These are phyloP conservation scores for Nemoura dubitans DNA, from an alignment of 2,888 invertebrate species.

Conservation along the genomic window DNA sequence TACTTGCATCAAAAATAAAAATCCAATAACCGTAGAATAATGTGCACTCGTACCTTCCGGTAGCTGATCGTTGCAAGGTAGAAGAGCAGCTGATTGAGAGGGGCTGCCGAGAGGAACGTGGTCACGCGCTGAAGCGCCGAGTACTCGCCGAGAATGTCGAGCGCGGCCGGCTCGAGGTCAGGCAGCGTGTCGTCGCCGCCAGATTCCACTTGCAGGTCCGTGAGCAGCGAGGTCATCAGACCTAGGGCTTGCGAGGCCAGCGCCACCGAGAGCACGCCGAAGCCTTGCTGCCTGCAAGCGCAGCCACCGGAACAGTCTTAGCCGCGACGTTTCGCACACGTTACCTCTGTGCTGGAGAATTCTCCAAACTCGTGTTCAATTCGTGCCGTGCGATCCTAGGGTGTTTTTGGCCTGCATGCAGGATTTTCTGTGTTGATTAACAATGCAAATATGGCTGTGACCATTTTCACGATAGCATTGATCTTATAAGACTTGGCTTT, in stretches of 20 bases:
- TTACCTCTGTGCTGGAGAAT: not conserved
- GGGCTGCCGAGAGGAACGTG: slow-evolving; percentile 74
- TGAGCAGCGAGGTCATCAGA: slow-evolving; percentile 75
- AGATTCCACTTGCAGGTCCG: slow-evolving; percentile 80
- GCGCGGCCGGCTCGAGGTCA: slow-evolving; percentile 65
- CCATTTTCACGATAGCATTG: too few species aligned
- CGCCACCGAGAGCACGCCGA: slow-evolving; percentile 89
- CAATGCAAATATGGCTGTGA: too few species aligned
- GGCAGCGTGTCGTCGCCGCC: slow-evolving; percentile 54
- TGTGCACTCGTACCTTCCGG: slow-evolving; percentile 79
- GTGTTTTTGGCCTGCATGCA: too few species aligned
- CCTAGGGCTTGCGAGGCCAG: slow-evolving; percentile 86
- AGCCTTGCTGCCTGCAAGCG: slow-evolving; percentile 77
- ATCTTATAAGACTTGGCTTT: too few species aligned
- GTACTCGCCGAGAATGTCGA: slow-evolving; percentile 71
- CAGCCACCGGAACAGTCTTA: not conserved
- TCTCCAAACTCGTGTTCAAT: too few species aligned
- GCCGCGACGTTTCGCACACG: not conserved
- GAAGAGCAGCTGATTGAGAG: slow-evolving; percentile 83
- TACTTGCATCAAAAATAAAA: too few species aligned
- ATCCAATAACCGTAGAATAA: too few species aligned
- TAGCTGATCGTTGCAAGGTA: slow-evolving; percentile 90
- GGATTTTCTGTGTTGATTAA: too few species aligned
- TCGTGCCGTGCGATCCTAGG: too few species aligned
- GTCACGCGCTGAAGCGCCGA: slow-evolving; percentile 77